Evolutionary conservation across 2,888 invertebrate genomes (phyloP).

Genomic region (Apoda limacodes): DNA sequence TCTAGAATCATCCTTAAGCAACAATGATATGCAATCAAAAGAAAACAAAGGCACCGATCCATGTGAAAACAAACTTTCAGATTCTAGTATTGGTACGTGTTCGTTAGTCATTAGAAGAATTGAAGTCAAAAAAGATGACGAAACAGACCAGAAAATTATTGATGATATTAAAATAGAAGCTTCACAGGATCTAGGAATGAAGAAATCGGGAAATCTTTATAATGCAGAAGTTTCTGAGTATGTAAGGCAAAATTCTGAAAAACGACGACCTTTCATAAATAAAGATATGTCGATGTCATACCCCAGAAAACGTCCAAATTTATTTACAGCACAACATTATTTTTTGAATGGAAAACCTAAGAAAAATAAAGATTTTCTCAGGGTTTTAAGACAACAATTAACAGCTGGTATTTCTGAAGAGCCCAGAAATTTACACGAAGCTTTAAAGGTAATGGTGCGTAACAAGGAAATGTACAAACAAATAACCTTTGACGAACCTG

Average conservation of each 20-base stretch:
- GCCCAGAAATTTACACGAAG: constrained; percentile 37
- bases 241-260: constrained; percentile 6
- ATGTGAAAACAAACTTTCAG: constrained; percentile 21
- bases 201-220: constrained; percentile 13
- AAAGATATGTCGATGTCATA: constrained; percentile 21
- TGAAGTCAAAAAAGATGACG: constrained; percentile 28
- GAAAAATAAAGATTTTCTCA: constrained; percentile 30
- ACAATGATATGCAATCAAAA: constrained; percentile 25
- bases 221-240: constrained; percentile 2
- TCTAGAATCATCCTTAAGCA: constrained; percentile 36
- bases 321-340: constrained; percentile 9
- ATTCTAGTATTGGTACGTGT: too few species aligned
- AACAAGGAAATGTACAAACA: constrained; percentile 26
- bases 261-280: too few species aligned
- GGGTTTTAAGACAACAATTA: constrained; percentile 35
- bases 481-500: constrained; percentile 5
- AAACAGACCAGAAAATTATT: too few species aligned
- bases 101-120: constrained; percentile 26
- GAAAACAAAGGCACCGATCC: constrained; percentile 3
- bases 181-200: too few species aligned
- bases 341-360: constrained; percentile 18
- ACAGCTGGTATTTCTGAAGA: constrained; percentile 24
- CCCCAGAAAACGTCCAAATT: constrained; percentile 8
- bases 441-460: constrained; percentile 36
- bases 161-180: too few species aligned